phyloP scores from a whole-genome alignment of 2,797 vertebrate species.

The Tenualosa thibaudeaui region DNA sequence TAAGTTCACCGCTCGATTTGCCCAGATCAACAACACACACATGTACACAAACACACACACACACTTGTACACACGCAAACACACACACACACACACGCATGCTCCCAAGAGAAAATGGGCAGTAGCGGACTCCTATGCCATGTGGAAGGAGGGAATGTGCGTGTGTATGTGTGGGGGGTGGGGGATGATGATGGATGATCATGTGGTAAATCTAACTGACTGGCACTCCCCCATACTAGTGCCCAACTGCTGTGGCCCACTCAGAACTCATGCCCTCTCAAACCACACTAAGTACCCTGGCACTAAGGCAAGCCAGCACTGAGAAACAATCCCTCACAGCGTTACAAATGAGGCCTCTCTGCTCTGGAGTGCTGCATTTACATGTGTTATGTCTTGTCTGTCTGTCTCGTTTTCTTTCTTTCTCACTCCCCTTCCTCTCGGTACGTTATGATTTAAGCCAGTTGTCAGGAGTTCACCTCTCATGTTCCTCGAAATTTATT shows the following conservation, averaged over 20 bases:
- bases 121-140: too few relatives aligned
- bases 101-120: too few relatives aligned
- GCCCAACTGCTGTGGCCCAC: not conserved
- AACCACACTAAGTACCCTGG: constrained; percentile 35
- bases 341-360: constrained; percentile 47
- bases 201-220: not conserved
- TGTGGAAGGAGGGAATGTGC: too few relatives aligned
- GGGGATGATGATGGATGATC: not conserved
- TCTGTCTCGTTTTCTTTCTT: not conserved
- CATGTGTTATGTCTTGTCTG: constrained; percentile 55
- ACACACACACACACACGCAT: not conserved
- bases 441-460: constrained; percentile 43
- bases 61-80: not conserved
- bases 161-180: too few relatives aligned
- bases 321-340: constrained; percentile 49
- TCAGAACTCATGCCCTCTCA: not conserved
- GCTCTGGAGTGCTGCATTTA: constrained; percentile 47
- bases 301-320: constrained; percentile 34
- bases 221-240: not conserved
- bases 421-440: constrained; percentile 12
- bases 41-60: not conserved
- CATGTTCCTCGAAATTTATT: constrained; percentile 56
- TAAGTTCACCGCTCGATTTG: not conserved
- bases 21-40: constrained; percentile 14
- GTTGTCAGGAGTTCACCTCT: constrained; percentile 60